A percentile compares a stretch with the other conserved stretches of the same genome.
Evolutionary conservation across 2,113 vertebrate genomes (phyloP).

Genomic region (Mustela nigripes): DNA sequence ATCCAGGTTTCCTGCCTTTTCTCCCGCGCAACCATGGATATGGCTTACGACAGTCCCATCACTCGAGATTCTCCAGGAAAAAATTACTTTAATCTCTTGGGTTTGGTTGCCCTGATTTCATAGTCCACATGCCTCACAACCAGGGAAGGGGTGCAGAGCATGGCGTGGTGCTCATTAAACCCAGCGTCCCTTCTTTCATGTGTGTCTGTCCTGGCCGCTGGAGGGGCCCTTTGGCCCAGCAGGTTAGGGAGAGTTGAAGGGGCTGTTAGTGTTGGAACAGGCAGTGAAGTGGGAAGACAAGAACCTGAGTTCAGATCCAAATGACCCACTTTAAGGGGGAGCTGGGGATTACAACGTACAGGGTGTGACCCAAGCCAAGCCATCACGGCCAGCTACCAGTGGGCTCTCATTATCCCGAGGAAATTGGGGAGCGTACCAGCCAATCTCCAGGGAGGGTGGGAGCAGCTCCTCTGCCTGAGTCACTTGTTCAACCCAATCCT

Average conservation of each 20-base stretch:
- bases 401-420: not conserved
- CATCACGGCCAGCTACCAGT: fast-evolving
- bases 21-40: not conserved
- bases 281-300: not conserved
- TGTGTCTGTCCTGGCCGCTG: not conserved
- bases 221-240: not conserved
- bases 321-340: not conserved
- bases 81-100: not conserved
- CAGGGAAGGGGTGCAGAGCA: not conserved
- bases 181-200: not conserved
- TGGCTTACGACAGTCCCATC: not conserved
- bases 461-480: not conserved
- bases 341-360: not conserved
- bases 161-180: not conserved
- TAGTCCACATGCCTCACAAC: not conserved
- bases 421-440: not conserved
- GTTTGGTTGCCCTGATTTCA: not conserved
- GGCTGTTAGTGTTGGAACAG: not conserved
- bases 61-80: not conserved
- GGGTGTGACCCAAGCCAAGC: not conserved
- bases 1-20: not conserved
- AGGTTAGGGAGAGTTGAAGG: not conserved
- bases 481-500: not conserved
- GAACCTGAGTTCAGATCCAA: not conserved
- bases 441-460: not conserved